phyloP scores from a whole-genome alignment of 1,140 invertebrate genomes.

The Apocrypta bakeri region DNA sequence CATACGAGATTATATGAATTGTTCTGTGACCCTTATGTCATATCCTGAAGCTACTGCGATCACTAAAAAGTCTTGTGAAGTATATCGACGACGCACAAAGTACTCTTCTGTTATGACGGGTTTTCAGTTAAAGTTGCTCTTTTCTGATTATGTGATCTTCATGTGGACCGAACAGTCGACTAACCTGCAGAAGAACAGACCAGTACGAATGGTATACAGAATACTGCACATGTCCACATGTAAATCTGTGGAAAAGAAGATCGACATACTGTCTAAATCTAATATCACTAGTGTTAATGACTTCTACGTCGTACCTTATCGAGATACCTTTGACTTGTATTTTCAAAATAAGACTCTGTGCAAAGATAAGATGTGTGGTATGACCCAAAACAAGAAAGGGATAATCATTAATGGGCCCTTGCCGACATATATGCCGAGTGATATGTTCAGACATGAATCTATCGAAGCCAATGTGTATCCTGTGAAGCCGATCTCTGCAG shows the following conservation, averaged over 20 bases:
- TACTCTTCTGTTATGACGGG: neutral
- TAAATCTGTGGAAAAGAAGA: neutral
- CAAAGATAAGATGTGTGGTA: neutral
- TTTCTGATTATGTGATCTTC: neutral
- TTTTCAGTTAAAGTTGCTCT: neutral
- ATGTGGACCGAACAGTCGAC: neutral
- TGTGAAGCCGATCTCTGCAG: neutral
- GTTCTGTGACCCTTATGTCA: neutral
- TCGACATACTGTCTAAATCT: neutral
- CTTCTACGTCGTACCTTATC: constrained; percentile 5
- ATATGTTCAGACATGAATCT: neutral
- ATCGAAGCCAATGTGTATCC: neutral
- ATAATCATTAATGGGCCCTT: constrained; percentile 4
- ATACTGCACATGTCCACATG: neutral
- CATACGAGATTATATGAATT: neutral
- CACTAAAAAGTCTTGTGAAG: neutral
- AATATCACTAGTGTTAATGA: neutral
- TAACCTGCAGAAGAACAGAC: neutral
- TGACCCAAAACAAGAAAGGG: neutral
- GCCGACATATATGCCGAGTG: neutral
- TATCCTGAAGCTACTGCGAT: neutral
- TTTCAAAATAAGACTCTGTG: constrained; percentile 1
- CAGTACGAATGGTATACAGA: neutral
- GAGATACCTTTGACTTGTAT: constrained; percentile 7
- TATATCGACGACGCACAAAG: neutral